Base-by-base conservation (phyloP, 1,140 invertebrate genomes). In the Zaprionus taronus region DNA sequence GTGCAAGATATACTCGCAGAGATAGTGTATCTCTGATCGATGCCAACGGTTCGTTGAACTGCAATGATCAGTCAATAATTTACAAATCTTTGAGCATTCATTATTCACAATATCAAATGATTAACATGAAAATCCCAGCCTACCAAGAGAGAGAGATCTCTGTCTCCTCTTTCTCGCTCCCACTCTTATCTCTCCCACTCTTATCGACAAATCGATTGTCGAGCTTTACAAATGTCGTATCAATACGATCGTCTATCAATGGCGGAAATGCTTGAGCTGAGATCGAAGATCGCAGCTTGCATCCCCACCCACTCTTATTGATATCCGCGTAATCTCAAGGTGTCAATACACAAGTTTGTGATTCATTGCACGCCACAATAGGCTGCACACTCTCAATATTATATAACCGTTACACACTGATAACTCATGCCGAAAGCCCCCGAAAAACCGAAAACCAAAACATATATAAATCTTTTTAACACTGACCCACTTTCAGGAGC, bases 401-500 rank as follows among this genome's bases (percentile, higher is more conserved):
- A 83, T 78, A 63, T 77, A 86, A 86, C 80, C 62, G 83, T 77
- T 89, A 72, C 22, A 72, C 22, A 70, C 84, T 86, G 83, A 86
- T 89, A 86, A 83, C 80, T 89, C 83, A 86, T 79, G 83, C 67
- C 20, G 71, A 85, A 85, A 86, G 57, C 51, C 83, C 72, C 64
- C 17, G 31, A 60, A 51, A 72, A 62, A 1, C 17, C 47, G 5
- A 22, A 49, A 71, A 71, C 56, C 44, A 62, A 65, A 80, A 66
- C 47, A 17, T 12, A 51, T 51, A 73, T 76, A 89, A 81, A 87
- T 87, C 85, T 89, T 84, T 87, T 87, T 87, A 87, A 84, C 83
- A 87, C 83, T 87, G 83, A 87, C 83, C 83, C 78, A 87, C 83
- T 84, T 87, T 83, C 84, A 75, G 71, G 47, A 65, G 72, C 61